Evolutionary conservation across 2,797 vertebrate genomes (phyloP), one percentile per base, ranked within the genome.

Genomic region (Eulemur albifrons): DNA sequence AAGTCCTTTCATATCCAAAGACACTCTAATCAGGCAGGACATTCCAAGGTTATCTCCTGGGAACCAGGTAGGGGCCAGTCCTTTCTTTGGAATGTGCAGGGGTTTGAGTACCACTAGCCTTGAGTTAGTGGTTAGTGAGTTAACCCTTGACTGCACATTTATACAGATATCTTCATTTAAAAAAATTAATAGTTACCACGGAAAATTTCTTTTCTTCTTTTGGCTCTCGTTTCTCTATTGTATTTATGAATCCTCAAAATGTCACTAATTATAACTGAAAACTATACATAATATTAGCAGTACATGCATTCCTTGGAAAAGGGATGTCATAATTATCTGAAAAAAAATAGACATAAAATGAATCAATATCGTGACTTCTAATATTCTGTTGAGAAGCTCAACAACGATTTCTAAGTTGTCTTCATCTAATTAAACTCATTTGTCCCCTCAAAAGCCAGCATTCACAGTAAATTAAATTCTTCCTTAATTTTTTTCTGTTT

Each of bases 401-500:
- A 52, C 9, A 79, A 69, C 13, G 50, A 54, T 93, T 90, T 87
- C 15, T 32, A 25, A 88, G 12, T 88, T 96, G 91, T 87, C n/a
- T 85, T 92, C 30, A 45, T 67, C n/a, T 65, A 54, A 63, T 93
- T 61, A 87, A 96, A 91, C 40, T 96, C 59, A 81, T 88, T 92
- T 67, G 4, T 73, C 1, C 65, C 45, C 23, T 93, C 5, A 80
- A 94, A 14, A 95, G n/a, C 11, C 2, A 94, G 30, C 18, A 70
- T 96, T 87, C 48, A 93, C 15, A 73, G 23, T 50, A 88, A 92
- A 82, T 94, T 85, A 82, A 90, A 15, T 32, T 72, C 32, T 70
- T 82, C 90, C 35, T 11, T 88, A 70, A 70, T 94, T 96, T 97
- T 97, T 90, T 95, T 87, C 43, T 97, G 5, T 75, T 91, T 81